Base-by-base conservation (phyloP, 2,888 invertebrate species). In the Mystacides longicornis region DNA sequence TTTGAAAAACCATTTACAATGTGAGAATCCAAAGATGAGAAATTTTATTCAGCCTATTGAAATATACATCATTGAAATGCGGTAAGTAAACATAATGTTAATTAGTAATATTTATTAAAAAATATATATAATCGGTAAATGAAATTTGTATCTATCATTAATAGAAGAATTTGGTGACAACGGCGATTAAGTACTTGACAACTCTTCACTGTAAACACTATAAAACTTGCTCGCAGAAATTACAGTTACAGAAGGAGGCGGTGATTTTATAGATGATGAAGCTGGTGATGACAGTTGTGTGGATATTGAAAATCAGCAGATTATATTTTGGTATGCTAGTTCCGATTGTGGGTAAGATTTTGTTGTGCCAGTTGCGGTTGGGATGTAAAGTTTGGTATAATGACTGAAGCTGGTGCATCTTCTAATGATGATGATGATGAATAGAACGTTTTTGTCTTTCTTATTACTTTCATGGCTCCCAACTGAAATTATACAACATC, bases 401-500 rank as follows among this genome's bases (percentile, higher is more conserved):
- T 49, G 23, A n/a, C 23, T 49, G 49, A 22, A 23, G 23, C 14
- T 49, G 49, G 22, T 47, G 9, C 7, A 5, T 7, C 16, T 43
- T 7, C 9, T 43, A 43, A 7, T 11, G 7, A 5, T 18, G n/a
- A 18, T n/a, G 43, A 18, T 43, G 18, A n/a, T 4, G 43, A 16
- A 43, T 16, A 5, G 43, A 43, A 18, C 43, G n/a, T 49, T 51
- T 47, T 51, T 20, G 33, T 51, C 48, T 51, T 51, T 21, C 49
- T 48, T 21, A 61, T 49, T 23, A 61, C 45, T 21, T 48, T 31
- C 42, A 61, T 51, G 14, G 57, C 60, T 37, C 55, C 59, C 2
- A 51, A 49, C 50, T 60, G 61, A 27, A 61, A 61, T 37, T 61
- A 55, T 33, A 60, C 23, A 27, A 18, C 50, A 54, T 61, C 57